Evolutionary conservation across 2,113 vertebrate genomes (phyloP).

Genomic region (Neogale vison): DNA sequence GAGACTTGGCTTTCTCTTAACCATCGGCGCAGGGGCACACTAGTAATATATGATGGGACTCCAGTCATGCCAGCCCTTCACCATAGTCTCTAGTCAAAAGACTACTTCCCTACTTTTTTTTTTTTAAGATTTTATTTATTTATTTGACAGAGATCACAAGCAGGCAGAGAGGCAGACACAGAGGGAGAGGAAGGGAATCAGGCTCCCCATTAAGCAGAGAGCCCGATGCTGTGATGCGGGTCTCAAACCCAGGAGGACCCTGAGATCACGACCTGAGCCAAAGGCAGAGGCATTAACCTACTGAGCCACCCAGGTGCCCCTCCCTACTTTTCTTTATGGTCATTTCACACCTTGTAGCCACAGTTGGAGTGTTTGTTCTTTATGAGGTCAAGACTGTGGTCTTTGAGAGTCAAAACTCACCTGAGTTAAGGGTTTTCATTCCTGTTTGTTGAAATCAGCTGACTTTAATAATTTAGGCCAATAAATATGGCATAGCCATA

Average conservation of each 20-base stretch:
- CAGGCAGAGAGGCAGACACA: too few relatives aligned
- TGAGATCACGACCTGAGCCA: too few relatives aligned
- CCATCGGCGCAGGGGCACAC: not conserved
- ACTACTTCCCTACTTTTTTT: not conserved
- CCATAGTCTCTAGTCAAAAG: not conserved
- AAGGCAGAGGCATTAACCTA: too few relatives aligned
- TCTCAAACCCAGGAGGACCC: too few relatives aligned
- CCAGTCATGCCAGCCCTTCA: not conserved
- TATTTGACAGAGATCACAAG: too few relatives aligned
- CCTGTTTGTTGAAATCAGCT: not conserved
- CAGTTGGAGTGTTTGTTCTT: conserved; percentile 16
- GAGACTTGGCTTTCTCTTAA: not conserved
- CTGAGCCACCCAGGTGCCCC: too few relatives aligned
- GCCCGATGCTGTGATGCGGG: too few relatives aligned
- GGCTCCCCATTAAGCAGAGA: too few relatives aligned
- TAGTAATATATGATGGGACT: not conserved
- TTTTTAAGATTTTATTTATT: too few relatives aligned
- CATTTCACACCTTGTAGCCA: not conserved
- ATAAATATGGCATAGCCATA: not conserved
- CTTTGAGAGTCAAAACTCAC: not conserved
- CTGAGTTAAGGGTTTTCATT: not conserved
- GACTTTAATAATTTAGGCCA: conserved; percentile 1
- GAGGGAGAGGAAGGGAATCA: too few relatives aligned
- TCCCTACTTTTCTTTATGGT: not conserved
- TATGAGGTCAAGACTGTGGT: not conserved